A percentile compares a stretch with the other conserved stretches of the same genome.
Conservation (phyloP, 2,888 invertebrate species). For the Malacosoma neustria region DNA sequence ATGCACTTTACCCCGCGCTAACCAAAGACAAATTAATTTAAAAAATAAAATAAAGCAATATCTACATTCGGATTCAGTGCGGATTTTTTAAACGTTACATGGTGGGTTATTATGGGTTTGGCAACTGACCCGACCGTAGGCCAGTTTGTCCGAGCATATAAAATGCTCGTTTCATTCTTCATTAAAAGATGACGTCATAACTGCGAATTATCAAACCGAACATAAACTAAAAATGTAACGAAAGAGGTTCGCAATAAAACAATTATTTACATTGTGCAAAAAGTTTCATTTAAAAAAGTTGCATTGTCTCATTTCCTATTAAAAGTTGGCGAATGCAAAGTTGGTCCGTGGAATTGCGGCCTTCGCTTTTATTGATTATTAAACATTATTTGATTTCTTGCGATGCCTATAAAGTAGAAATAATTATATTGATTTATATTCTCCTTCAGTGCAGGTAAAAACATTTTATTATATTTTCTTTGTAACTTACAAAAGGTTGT, state of each 20-base stretch:
- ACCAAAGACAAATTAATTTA: constrained; percentile 18
- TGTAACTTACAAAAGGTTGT: too few relatives aligned
- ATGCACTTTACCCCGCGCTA: constrained; percentile 20
- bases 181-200: constrained; percentile 68
- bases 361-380: constrained; percentile 44
- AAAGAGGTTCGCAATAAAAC: neutral
- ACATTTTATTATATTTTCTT: too few relatives aligned
- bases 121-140: constrained; percentile 40
- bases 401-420: constrained; percentile 18
- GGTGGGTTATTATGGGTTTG: constrained; percentile 58
- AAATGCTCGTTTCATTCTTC: constrained; percentile 54
- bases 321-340: constrained; percentile 17
- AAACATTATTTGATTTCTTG: constrained; percentile 27
- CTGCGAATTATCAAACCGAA: constrained; percentile 22
- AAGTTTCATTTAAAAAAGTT: constrained; percentile 22
- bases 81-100: constrained; percentile 22
- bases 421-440: constrained; percentile 4
- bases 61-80: constrained; percentile 3
- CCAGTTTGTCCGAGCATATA: constrained; percentile 49
- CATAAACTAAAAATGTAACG: constrained; percentile 14
- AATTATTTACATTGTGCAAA: constrained; percentile 1
- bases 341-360: constrained; percentile 26
- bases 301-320: constrained; percentile 48
- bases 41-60: constrained; percentile 12
- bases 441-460: constrained; percentile 1